Evolutionary conservation across 2,888 invertebrate genomes (phyloP).

Genomic region (Idaea aversata): DNA sequence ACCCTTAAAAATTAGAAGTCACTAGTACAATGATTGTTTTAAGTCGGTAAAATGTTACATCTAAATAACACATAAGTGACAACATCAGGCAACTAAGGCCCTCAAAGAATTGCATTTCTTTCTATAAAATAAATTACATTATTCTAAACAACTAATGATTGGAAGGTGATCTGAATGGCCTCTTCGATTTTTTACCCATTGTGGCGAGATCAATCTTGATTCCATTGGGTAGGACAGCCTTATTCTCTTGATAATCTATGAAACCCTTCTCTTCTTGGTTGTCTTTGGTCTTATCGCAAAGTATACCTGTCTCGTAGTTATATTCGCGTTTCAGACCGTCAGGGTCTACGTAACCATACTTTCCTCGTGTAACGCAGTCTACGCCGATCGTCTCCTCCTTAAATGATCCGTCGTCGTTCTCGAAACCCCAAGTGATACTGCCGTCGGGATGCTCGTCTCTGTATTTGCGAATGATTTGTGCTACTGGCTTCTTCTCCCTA

Average conservation of each 20-base stretch:
- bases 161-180: conserved; percentile 80
- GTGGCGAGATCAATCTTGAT: conserved; percentile 85
- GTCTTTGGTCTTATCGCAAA: conserved; percentile 81
- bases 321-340: conserved; percentile 91
- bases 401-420: conserved; percentile 92
- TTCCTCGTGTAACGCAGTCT: conserved; percentile 88
- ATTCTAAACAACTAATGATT: conserved; percentile 64
- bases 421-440: conserved; percentile 93
- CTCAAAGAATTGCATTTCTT: conserved; percentile 51
- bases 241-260: conserved; percentile 87
- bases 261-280: conserved; percentile 82
- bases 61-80: conserved; percentile 51
- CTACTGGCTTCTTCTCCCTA: conserved; percentile 84
- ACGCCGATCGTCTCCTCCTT: conserved; percentile 91
- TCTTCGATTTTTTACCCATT: conserved; percentile 86
- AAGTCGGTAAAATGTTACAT: conserved; percentile 40
- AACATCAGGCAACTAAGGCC: conserved; percentile 54
- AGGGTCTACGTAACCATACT: conserved; percentile 91
- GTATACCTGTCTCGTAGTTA: conserved; percentile 89
- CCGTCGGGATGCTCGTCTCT: conserved; percentile 90
- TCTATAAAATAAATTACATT: conserved; percentile 70
- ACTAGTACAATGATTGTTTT: conserved; percentile 33
- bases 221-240: conserved; percentile 86
- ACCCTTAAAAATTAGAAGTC: neutral
- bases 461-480: conserved; percentile 85